Evolutionary conservation across 2,888 invertebrate genomes (phyloP), one percentile per base, ranked within the genome.

Genomic region (Aethes cnicana): DNA sequence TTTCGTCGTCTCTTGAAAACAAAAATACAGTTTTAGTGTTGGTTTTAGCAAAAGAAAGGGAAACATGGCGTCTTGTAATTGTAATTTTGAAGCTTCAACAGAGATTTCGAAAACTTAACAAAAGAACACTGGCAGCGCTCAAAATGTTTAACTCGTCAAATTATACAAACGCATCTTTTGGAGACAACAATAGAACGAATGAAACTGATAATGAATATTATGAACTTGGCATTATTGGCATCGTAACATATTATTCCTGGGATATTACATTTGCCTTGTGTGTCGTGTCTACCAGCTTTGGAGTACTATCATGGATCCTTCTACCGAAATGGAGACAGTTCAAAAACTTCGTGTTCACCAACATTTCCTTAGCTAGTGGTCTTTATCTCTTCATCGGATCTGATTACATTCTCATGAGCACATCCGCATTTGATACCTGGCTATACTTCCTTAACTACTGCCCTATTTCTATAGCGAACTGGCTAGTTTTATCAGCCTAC

Each of bases 251-350:
- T 9, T 16, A 28, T n/a, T 23, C 23, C 6, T 21, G 16, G 17
- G 30, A 17, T 12, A 9, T 17, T 4, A 12, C 37, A 8, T 14
- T 4, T 8, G 9, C 16, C 2, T 4, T 39, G 2, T 23, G 23
- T 2, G 6, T 32, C 5, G 8, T 36, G 7, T 23, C 21, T 1
- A 5, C 23, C 8, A 8, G 21, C 4, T 47, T 39, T 2, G 47
- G 47, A 30, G n/a, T 17, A 8, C 11, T 39, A 3, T 39, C 37
- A 4, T 47, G 30, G 37, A 30, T 17, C 6, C 30, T 47, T 6
- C 23, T 47, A n/a, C 23, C 37, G 4, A 47, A 47, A 47, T 47
- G 39, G 47, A 21, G 47, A 23, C 37, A 23, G 8, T 47, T 47
- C 9, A 32, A 16, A 11, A 47, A 47, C 23, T 47, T 18, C 6